phyloP scores from a whole-genome alignment of 2,888 invertebrate genomes.

The Pandemis heparana region DNA sequence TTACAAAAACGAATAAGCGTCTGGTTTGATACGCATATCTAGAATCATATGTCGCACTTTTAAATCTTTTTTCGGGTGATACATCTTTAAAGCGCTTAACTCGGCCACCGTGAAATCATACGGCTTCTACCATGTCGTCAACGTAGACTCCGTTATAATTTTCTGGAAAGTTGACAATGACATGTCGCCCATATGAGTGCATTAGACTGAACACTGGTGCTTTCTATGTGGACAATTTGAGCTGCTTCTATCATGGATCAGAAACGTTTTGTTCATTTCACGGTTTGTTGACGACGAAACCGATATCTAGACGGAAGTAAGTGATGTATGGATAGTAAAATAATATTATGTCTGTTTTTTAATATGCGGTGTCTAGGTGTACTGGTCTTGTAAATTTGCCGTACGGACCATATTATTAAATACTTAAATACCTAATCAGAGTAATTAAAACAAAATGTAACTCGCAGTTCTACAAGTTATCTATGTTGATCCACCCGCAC shows the following conservation, averaged over 20 bases:
- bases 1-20: too few relatives aligned
- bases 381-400: neutral
- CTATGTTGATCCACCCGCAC: too few relatives aligned
- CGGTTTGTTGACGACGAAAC: conserved; percentile 29
- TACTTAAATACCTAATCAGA: too few relatives aligned
- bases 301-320: neutral
- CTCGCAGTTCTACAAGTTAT: too few relatives aligned
- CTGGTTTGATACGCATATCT: too few relatives aligned
- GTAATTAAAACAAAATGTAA: too few relatives aligned
- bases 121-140: conserved; percentile 7
- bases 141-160: conserved; percentile 49
- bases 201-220: conserved; percentile 55
- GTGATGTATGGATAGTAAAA: neutral
- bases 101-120: conserved; percentile 6
- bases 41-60: neutral
- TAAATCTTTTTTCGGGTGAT: neutral
- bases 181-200: conserved; percentile 65
- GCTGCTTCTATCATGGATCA: conserved; percentile 11
- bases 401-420: too few relatives aligned
- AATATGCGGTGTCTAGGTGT: neutral
- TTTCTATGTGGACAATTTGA: conserved; percentile 55
- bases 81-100: neutral
- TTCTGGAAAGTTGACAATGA: conserved; percentile 72
- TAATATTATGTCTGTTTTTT: neutral
- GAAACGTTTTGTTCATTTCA: conserved; percentile 17